Conservation (phyloP, 1,140 invertebrate species). For the Drosophila jambulina region DNA sequence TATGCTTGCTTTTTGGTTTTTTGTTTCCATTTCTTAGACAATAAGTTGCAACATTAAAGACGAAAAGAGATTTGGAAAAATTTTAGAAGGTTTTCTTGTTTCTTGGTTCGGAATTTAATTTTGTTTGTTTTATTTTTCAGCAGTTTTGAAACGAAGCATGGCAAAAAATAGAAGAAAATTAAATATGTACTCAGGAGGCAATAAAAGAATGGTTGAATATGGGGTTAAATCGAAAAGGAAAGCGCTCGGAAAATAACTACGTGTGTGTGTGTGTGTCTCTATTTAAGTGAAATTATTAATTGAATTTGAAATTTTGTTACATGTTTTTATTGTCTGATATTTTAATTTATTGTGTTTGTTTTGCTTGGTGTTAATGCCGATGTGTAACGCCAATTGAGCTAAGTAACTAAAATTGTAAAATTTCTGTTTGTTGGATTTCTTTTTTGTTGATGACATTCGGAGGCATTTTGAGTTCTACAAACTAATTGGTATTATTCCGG, state of each 20-base stretch:
- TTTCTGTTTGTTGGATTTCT: slow-evolving; percentile 18
- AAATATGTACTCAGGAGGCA: background rate
- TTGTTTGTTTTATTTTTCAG: slow-evolving; percentile 1
- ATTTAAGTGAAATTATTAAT: slow-evolving; percentile 16
- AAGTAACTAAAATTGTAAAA: slow-evolving; percentile 36
- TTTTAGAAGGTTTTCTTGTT: slow-evolving; percentile 51
- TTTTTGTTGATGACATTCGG: slow-evolving; percentile 46
- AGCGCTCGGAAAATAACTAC: slow-evolving; percentile 31
- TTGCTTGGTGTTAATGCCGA: slow-evolving; percentile 3
- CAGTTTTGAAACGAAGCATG: slow-evolving; percentile 27
- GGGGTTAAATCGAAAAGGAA: slow-evolving; percentile 6
- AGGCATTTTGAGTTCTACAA: slow-evolving; percentile 63
- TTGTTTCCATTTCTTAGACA: slow-evolving; percentile 76
- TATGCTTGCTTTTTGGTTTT: slow-evolving; percentile 43
- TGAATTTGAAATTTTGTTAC: slow-evolving; percentile 33
- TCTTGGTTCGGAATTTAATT: slow-evolving; percentile 26
- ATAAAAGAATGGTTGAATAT: background rate
- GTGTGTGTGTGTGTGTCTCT: slow-evolving; percentile 16
- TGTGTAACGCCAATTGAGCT: slow-evolving; percentile 58
- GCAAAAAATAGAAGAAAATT: slow-evolving; percentile 14
- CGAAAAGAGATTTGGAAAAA: slow-evolving; percentile 81
- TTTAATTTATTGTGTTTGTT: slow-evolving; percentile 7
- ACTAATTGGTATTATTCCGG: slow-evolving; percentile 25
- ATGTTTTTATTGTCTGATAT: slow-evolving; percentile 36
- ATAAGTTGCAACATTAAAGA: slow-evolving; percentile 85